These are phyloP conservation scores for Antheraea assamensis DNA, from an alignment of 2,888 invertebrate genomes.

Conservation along the genomic window DNA sequence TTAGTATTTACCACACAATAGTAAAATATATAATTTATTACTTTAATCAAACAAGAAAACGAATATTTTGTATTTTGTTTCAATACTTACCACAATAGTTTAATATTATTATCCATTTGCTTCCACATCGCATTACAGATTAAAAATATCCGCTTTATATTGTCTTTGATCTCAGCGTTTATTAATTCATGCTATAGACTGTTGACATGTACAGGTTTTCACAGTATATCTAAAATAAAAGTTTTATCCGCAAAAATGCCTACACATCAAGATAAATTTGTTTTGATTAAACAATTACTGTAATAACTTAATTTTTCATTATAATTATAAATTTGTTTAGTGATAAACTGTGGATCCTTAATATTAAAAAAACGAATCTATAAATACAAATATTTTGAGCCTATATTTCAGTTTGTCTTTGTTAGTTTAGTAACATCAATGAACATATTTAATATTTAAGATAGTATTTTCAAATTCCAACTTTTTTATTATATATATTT, in stretches of 20 bases:
- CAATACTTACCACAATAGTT: constrained; percentile 7
- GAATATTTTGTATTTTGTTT: neutral
- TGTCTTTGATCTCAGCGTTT: neutral
- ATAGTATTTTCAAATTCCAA: neutral
- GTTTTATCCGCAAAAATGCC: neutral
- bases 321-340: too few relatives aligned
- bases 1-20: neutral
- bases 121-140: constrained; percentile 13
- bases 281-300: too few relatives aligned
- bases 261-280: too few relatives aligned
- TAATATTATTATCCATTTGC: neutral
- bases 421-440: too few relatives aligned
- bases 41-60: neutral
- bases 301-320: too few relatives aligned
- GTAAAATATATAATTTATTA: neutral
- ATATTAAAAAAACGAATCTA: too few relatives aligned
- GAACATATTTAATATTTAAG: too few relatives aligned
- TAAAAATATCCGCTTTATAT: neutral
- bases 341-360: too few relatives aligned
- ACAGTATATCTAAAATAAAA: neutral
- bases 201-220: too few relatives aligned
- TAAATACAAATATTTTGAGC: too few relatives aligned
- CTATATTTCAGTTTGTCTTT: too few relatives aligned
- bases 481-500: neutral
- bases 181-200: neutral